phyloP scores from a whole-genome alignment of 2,888 invertebrate genomes.

The Lottia gigantea region DNA sequence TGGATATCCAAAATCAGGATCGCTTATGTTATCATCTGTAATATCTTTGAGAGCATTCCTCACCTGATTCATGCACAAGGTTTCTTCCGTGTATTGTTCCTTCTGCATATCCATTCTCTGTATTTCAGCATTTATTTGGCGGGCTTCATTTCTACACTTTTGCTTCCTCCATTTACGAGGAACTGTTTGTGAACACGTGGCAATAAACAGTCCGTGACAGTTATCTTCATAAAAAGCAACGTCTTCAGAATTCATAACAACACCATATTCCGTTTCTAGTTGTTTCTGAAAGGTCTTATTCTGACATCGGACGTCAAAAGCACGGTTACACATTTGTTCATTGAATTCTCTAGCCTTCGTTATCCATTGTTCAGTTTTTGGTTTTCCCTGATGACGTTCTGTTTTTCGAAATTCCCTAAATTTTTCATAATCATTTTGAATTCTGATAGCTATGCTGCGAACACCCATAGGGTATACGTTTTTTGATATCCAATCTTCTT shows the following conservation, averaged over 20 bases:
- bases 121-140: neutral
- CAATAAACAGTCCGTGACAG: neutral
- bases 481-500: neutral
- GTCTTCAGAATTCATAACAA: neutral
- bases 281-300: neutral
- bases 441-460: neutral
- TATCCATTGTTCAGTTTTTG: neutral
- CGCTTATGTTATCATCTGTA: neutral
- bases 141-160: neutral
- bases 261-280: neutral
- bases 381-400: neutral
- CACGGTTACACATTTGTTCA: neutral
- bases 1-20: neutral
- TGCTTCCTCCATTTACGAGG: neutral
- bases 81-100: neutral
- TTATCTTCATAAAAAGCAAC: neutral
- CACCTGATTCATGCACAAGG: neutral
- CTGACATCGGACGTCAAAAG: neutral
- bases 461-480: neutral
- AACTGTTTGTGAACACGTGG: neutral
- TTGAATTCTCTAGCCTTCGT: neutral
- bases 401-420: slow-evolving; percentile 1
- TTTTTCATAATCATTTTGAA: neutral
- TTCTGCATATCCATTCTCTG: neutral
- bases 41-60: neutral